Conservation (phyloP, 2,888 invertebrate species). For the Danaus chrysippus region DNA sequence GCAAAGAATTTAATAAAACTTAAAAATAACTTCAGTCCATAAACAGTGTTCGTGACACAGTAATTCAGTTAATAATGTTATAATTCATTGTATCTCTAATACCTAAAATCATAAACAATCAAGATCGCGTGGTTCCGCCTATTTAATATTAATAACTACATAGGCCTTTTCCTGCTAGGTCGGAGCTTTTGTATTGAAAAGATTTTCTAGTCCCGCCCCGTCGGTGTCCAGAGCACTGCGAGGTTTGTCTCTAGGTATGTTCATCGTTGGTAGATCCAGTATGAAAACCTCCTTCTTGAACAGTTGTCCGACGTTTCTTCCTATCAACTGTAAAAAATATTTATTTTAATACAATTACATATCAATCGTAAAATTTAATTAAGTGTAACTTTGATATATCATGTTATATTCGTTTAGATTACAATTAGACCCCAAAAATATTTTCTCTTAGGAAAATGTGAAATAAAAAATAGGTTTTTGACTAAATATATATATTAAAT, state of each 20-base stretch:
- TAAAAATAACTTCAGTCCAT: conserved; percentile 5
- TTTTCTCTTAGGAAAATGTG: too few species aligned
- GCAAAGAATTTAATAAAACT: background rate
- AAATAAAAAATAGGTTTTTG: too few species aligned
- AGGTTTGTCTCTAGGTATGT: conserved; percentile 53
- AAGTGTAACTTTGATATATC: background rate
- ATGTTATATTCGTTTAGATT: too few species aligned
- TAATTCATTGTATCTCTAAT: conserved; percentile 15
- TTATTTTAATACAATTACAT: background rate
- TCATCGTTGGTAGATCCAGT: conserved; percentile 87
- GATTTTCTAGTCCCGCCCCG: conserved; percentile 53
- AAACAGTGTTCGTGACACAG: background rate
- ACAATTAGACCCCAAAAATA: too few species aligned
- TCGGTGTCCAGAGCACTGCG: conserved; percentile 57
- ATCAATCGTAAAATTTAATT: too few species aligned
- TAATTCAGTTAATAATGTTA: background rate
- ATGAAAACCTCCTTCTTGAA: conserved; percentile 94
- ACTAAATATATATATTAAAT: too few species aligned
- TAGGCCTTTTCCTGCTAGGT: conserved; percentile 44
- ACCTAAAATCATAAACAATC: conserved; percentile 18
- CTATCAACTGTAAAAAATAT: conserved; percentile 82
- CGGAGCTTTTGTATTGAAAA: conserved; percentile 57
- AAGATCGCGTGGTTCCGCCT: conserved; percentile 24
- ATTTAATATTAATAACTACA: conserved; percentile 7
- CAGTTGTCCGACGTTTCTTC: conserved; percentile 90